These are phyloP conservation scores for Belonocnema kinseyi DNA, from an alignment of 1,140 invertebrate genomes.

Conservation along the genomic window DNA sequence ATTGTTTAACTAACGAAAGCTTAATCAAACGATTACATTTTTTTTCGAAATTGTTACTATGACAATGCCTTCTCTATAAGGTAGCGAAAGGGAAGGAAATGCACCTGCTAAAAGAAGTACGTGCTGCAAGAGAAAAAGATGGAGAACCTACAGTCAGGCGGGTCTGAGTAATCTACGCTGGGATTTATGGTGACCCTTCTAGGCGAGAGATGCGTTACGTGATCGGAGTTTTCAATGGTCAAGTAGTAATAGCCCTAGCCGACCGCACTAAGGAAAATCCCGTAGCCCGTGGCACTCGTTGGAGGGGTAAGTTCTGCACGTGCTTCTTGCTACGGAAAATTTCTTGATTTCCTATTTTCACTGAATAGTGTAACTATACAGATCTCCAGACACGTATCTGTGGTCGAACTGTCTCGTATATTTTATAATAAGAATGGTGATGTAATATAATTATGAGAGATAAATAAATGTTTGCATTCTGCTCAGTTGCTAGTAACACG, in stretches of 20 bases:
- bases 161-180: constrained; percentile 57
- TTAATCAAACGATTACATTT: too few relatives aligned
- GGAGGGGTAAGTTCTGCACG: constrained; percentile 4
- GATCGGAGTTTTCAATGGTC: constrained; percentile 58
- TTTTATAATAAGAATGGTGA: too few relatives aligned
- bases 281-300: not conserved
- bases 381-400: too few relatives aligned
- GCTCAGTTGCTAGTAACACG: too few relatives aligned
- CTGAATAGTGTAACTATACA: not conserved
- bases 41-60: too few relatives aligned
- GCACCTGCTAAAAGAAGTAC: constrained; percentile 1
- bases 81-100: not conserved
- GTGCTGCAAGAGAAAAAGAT: constrained; percentile 33
- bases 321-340: constrained; percentile 21
- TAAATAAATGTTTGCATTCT: too few relatives aligned
- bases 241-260: constrained; percentile 43
- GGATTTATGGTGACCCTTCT: constrained; percentile 65
- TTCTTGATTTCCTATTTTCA: constrained; percentile 1
- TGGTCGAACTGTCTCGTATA: too few relatives aligned
- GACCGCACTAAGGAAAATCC: constrained; percentile 40
- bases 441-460: too few relatives aligned
- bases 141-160: constrained; percentile 50
- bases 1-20: too few relatives aligned
- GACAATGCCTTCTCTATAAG: too few relatives aligned
- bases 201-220: constrained; percentile 63